phyloP scores from a whole-genome alignment of 2,888 invertebrate genomes.

The Eucriotettix oculatus region DNA sequence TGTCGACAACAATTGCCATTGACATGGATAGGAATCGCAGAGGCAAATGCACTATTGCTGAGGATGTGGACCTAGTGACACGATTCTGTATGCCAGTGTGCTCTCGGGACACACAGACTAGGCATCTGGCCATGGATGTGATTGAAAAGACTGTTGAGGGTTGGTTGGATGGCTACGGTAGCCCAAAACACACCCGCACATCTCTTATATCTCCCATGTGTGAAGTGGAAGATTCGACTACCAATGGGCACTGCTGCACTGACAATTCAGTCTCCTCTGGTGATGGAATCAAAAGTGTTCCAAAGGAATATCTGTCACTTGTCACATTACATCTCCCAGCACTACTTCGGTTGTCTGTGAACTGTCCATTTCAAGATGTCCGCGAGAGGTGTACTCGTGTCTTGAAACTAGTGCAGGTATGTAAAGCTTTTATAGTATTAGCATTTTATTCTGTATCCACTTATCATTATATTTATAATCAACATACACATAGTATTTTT shows the following conservation, averaged over 20 bases:
- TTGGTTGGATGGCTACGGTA: slow-evolving; percentile 35
- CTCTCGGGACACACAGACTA: slow-evolving; percentile 31
- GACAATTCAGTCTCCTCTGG: neutral
- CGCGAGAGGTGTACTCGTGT: slow-evolving; percentile 38
- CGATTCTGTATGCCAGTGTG: slow-evolving; percentile 34
- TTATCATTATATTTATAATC: too few species aligned
- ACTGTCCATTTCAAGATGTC: slow-evolving; percentile 41
- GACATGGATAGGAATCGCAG: neutral
- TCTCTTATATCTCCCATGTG: slow-evolving; percentile 3
- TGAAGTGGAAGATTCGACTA: slow-evolving; percentile 4
- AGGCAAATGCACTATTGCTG: slow-evolving; percentile 4
- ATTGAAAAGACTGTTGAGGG: slow-evolving; percentile 34
- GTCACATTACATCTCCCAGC: slow-evolving; percentile 38
- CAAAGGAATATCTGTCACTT: slow-evolving; percentile 29
- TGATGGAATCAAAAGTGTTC: neutral
- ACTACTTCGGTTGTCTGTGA: slow-evolving; percentile 36
- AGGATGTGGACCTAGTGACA: slow-evolving; percentile 31
- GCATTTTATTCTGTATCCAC: too few species aligned
- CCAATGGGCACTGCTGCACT: slow-evolving; percentile 9
- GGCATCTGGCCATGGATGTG: slow-evolving; percentile 32
- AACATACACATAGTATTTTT: too few species aligned
- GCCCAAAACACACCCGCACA: slow-evolving; percentile 27
- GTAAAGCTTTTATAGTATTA: slow-evolving; percentile 8
- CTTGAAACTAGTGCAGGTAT: slow-evolving; percentile 38
- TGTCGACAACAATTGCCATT: slow-evolving; percentile 4